A percentile compares a stretch with the other conserved stretches of the same genome.
Conservation (phyloP, 2,113 vertebrate genomes). For the Boleophthalmus pectinirostris region DNA sequence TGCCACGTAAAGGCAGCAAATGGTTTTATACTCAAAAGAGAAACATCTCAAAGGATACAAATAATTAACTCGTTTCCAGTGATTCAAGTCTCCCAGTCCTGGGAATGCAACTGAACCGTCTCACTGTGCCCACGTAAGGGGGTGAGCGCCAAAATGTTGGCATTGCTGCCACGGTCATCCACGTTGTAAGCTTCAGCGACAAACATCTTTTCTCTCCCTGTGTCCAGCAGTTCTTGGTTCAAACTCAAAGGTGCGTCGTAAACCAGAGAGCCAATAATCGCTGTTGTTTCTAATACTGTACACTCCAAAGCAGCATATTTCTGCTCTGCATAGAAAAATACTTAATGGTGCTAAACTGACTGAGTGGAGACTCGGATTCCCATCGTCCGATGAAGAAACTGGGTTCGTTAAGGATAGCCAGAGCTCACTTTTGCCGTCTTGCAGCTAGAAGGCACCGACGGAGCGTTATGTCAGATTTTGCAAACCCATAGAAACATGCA, state of each 20-base stretch:
- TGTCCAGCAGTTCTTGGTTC: background rate
- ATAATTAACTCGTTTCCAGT: slow-evolving; percentile 46
- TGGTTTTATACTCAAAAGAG: slow-evolving; percentile 16
- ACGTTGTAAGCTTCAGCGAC: background rate
- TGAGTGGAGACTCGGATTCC: slow-evolving; percentile 7
- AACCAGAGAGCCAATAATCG: background rate
- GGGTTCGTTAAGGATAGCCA: slow-evolving; percentile 39
- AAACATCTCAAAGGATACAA: slow-evolving; percentile 61
- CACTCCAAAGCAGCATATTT: background rate
- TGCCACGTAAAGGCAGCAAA: slow-evolving; percentile 7
- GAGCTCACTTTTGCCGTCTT: slow-evolving; percentile 28
- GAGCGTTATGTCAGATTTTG: slow-evolving; percentile 73
- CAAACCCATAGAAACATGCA: slow-evolving; percentile 77
- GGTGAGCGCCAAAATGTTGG: slow-evolving; percentile 14
- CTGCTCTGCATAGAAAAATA: background rate
- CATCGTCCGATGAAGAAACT: slow-evolving; percentile 37
- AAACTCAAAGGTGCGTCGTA: background rate
- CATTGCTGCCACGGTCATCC: slow-evolving; percentile 19
- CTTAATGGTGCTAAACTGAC: slow-evolving; percentile 27
- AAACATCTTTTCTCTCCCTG: slow-evolving; percentile 22
- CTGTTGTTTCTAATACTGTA: background rate
- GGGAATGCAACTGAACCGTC: slow-evolving; percentile 41
- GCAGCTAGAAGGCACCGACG: slow-evolving; percentile 64
- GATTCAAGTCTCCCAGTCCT: slow-evolving; percentile 44
- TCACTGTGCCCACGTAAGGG: slow-evolving; percentile 40